Percentiles rank a stretch among this genome's conserved stretches.
These are phyloP conservation scores for Acrossocheilus wenchowensis DNA, from an alignment of 2,797 vertebrate genomes.

Conservation along the genomic window DNA sequence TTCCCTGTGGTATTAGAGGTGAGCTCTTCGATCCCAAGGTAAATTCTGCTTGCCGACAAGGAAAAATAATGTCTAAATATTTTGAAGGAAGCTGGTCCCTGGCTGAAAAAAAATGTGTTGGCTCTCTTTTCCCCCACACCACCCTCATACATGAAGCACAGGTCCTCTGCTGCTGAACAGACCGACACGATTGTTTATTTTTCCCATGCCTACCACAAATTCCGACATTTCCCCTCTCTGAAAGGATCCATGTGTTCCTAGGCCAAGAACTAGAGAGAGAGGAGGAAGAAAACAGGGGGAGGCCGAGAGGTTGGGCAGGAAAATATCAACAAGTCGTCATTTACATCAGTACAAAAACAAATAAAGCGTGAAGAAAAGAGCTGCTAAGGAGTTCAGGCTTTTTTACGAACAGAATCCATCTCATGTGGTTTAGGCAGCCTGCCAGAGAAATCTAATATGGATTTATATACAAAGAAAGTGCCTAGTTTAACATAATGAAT, in stretches of 20 bases:
- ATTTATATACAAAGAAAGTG: conserved; percentile 88
- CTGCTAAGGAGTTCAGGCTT: conserved; percentile 73
- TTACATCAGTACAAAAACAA: conserved; percentile 80
- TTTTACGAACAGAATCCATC: conserved; percentile 77
- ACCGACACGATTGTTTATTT: conserved; percentile 72
- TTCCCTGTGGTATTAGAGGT: conserved; percentile 77
- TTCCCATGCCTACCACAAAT: conserved; percentile 72
- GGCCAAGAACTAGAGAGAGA: conserved; percentile 42
- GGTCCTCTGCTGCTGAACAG: conserved; percentile 59
- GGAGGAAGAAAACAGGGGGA: conserved; percentile 38
- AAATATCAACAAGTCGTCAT: conserved; percentile 77
- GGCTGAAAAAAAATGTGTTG: conserved; percentile 75
- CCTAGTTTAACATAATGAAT: conserved; percentile 90
- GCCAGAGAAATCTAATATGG: conserved; percentile 85
- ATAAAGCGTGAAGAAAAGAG: conserved; percentile 67
- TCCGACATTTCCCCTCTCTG: conserved; percentile 66
- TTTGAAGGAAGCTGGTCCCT: conserved; percentile 74
- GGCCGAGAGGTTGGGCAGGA: conserved; percentile 67
- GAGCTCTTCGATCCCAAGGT: conserved; percentile 75
- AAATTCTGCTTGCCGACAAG: conserved; percentile 72
- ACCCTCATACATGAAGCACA: conserved; percentile 58
- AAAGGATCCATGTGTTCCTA: conserved; percentile 69
- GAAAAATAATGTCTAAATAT: conserved; percentile 79
- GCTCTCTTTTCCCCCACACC: conserved; percentile 58
- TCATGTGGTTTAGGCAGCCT: conserved; percentile 82